phyloP scores from a whole-genome alignment of 2,888 invertebrate genomes.

The Lasiommata megera region DNA sequence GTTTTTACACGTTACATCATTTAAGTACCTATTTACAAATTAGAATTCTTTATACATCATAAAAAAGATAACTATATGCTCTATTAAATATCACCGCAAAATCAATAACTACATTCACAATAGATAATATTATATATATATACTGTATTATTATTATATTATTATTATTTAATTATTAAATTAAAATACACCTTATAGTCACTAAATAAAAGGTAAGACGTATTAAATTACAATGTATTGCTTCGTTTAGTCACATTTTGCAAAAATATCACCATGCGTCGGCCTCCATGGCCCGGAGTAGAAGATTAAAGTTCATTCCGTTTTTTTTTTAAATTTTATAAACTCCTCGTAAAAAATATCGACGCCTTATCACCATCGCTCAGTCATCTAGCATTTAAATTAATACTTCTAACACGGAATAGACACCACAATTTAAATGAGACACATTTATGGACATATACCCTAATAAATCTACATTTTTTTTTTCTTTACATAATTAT shows the following conservation, averaged over 20 bases:
- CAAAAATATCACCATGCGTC: constrained; percentile 83
- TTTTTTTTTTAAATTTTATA: constrained; percentile 44
- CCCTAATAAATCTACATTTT: constrained; percentile 53
- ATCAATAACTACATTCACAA: constrained; percentile 79
- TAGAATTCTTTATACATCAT: constrained; percentile 79
- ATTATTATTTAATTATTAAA: constrained; percentile 53
- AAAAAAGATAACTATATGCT: constrained; percentile 78
- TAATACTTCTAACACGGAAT: constrained; percentile 75
- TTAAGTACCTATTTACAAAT: constrained; percentile 82
- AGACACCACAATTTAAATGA: constrained; percentile 81
- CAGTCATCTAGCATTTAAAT: constrained; percentile 73
- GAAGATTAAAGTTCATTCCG: constrained; percentile 40
- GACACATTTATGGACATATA: constrained; percentile 78
- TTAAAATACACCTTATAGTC: constrained; percentile 70
- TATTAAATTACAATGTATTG: constrained; percentile 88
- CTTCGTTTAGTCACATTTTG: constrained; percentile 87
- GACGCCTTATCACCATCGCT: constrained; percentile 67
- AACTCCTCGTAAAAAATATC: constrained; percentile 75
- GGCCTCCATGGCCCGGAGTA: constrained; percentile 46
- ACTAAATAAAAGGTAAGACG: constrained; percentile 81
- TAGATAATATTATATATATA: constrained; percentile 64
- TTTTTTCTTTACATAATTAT: constrained; percentile 54
- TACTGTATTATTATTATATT: constrained; percentile 55
- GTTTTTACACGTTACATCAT: constrained; percentile 76
- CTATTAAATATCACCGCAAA: constrained; percentile 79